Evolutionary conservation across 1,140 invertebrate genomes (phyloP).

Genomic region (Antheraea pernyi): DNA sequence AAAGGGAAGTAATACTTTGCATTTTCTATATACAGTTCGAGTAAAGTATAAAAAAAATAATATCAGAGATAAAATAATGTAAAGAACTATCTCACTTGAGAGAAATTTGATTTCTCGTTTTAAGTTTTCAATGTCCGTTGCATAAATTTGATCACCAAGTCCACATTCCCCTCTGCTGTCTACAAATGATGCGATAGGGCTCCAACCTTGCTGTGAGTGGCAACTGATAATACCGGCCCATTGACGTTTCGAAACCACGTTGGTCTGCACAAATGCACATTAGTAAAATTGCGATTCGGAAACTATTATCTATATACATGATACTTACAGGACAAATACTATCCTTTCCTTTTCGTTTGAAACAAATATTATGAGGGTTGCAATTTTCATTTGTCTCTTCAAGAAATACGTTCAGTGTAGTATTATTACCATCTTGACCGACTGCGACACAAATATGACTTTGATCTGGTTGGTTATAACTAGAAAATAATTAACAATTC

Average conservation of each 20-base stretch:
- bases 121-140: constrained; percentile 75
- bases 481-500: constrained; percentile 27
- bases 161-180: constrained; percentile 77
- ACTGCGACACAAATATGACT: constrained; percentile 79
- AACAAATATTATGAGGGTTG: constrained; percentile 78
- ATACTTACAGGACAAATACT: constrained; percentile 66
- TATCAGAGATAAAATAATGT: not conserved
- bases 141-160: constrained; percentile 59
- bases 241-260: constrained; percentile 23
- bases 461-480: constrained; percentile 39
- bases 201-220: constrained; percentile 80
- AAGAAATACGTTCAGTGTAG: constrained; percentile 67
- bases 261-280: constrained; percentile 14
- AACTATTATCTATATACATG: constrained; percentile 6
- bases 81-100: constrained; percentile 51
- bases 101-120: constrained; percentile 68
- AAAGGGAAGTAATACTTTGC: not conserved
- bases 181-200: constrained; percentile 81
- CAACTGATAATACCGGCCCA: constrained; percentile 83
- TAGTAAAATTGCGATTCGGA: no score
- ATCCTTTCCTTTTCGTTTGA: constrained; percentile 41
- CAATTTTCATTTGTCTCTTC: constrained; percentile 74
- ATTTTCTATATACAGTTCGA: not conserved
- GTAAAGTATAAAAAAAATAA: not conserved
- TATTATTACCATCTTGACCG: constrained; percentile 64